Evolutionary conservation across 2,797 vertebrate genomes (phyloP), one percentile per base, ranked within the genome.

Genomic region (Garrulus glandarius): DNA sequence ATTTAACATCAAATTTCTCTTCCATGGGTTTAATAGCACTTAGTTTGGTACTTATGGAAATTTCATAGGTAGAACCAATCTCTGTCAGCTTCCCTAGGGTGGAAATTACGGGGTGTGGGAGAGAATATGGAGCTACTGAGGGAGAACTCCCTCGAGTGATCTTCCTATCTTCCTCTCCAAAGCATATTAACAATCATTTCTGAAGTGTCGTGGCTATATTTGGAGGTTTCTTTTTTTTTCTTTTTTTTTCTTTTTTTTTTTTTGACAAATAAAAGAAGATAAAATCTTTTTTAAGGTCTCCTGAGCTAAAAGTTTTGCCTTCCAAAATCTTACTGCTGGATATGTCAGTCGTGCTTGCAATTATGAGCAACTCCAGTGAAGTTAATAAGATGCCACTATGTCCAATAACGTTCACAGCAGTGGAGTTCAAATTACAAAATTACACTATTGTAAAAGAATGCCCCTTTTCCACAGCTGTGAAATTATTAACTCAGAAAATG

Each of bases 1-100:
- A 96, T 97, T 97, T 93, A 89, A 85, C 90, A 85, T 95, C 65
- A 93, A 95, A 96, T 95, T 96, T 94, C 88, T 92, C 82, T 95
- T 96, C 93, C 78, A 80, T 92, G 72, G n/a, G 61, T 94, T 96
- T 97, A 96, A 97, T 95, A 96, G 89, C 95, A 93, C 92, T 96
- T 95, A 94, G 83, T 92, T 90, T 86, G 67, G 49, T 90, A 95
- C 90, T 96, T 97, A 96, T 21, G 82, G 90, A 96, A 95, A 97
- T 96, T 96, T 96, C 96, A 86, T 29, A 79, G 85, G 71, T 92
- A 95, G 92, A 95, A 92, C 82, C 90, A 95, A 91, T 91, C 84
- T 95, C 78, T 95, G 78, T 82, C 89, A 93, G 67, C 71, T 92
- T 97, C 95, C 94, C 49, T 37, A 92, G 93, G 82, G 90, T 94